Base-by-base conservation (phyloP, 2,888 invertebrate genomes). In the Prenolepis imparis region DNA sequence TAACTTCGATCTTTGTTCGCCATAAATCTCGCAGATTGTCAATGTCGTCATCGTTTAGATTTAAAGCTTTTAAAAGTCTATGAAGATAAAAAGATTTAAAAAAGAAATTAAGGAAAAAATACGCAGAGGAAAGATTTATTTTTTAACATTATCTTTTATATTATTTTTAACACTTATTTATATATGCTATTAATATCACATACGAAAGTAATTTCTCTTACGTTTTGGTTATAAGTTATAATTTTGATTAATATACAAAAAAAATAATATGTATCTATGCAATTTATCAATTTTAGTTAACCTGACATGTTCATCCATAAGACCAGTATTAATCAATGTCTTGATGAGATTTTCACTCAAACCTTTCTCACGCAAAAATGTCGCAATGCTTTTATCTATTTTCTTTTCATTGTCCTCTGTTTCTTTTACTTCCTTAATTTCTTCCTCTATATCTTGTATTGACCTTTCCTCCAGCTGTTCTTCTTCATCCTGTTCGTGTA, bases 281-380 rank as follows among this genome's bases (percentile, higher is more conserved):
- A 24, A 70, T 63, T 81, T 63, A 32, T 32, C 6, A 32, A 55
- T n/a, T 36, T 8, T 11, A 44, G 8, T 9, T 81, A 36, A 91
- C 92, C 85, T 89, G 36, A 77, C 68, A 6, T 74, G 75, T 63
- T 90, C 87, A n/a, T 90, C 88, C 1, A 86, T 88, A 32, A 89
- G 68, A 28, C 87, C 89, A 48, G 67, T 28, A 15, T 77, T 41
- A 2, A 89, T 28, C 36, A 90, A 84, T 18, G 66, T 82, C 12
- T 68, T 52, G 1, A 84, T 36, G 36, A 91, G 82, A 24, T 84
- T 85, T n/a, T 80, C 61, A 55, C 86, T 90, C 1, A 88, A 44
- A 1, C 59, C 86, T 86, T 83, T 88, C 18, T 82, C 67, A 0
- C 68, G 80, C 6, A 90, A 73, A 36, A 89, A 70, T 28, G 41